phyloP scores from a whole-genome alignment of 2,888 invertebrate species.

The Volucella zonaria region DNA sequence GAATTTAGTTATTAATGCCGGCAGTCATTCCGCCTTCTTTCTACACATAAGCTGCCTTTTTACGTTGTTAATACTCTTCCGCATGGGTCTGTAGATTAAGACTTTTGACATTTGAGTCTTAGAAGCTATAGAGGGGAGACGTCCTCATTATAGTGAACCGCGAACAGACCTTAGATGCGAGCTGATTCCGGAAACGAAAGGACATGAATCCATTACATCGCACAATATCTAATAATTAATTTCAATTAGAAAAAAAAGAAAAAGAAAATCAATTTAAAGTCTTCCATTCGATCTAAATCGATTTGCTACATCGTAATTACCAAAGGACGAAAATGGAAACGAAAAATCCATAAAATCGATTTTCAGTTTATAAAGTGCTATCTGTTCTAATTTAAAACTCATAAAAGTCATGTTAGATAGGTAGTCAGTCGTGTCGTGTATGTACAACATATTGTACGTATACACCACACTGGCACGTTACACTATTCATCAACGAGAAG shows the following conservation, averaged over 20 bases:
- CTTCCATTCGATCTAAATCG: conserved; percentile 14
- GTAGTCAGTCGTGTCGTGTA: not conserved
- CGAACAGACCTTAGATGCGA: no score
- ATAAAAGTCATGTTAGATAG: conserved; percentile 20
- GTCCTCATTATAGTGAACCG: no score
- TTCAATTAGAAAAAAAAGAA: conserved; percentile 24
- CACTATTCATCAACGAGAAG: not conserved
- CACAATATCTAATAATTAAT: not conserved
- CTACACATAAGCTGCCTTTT: no score
- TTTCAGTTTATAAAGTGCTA: conserved; percentile 6
- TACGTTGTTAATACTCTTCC: no score
- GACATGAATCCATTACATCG: no score
- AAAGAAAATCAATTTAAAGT: conserved; percentile 4
- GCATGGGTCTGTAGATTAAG: no score
- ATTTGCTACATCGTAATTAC: conserved; percentile 26
- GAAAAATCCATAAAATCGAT: conserved; percentile 44
- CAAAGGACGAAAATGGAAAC: conserved; percentile 1
- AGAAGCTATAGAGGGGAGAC: no score
- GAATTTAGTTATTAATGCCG: no score
- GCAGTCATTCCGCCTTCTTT: no score
- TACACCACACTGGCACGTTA: not conserved
- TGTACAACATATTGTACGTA: not conserved
- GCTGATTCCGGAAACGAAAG: no score
- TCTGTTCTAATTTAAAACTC: conserved; percentile 28
- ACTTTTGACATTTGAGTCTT: no score